Evolutionary conservation across 2,113 vertebrate species (phyloP), one percentile per base, ranked within the genome.

Genomic region (Anguilla rostrata): DNA sequence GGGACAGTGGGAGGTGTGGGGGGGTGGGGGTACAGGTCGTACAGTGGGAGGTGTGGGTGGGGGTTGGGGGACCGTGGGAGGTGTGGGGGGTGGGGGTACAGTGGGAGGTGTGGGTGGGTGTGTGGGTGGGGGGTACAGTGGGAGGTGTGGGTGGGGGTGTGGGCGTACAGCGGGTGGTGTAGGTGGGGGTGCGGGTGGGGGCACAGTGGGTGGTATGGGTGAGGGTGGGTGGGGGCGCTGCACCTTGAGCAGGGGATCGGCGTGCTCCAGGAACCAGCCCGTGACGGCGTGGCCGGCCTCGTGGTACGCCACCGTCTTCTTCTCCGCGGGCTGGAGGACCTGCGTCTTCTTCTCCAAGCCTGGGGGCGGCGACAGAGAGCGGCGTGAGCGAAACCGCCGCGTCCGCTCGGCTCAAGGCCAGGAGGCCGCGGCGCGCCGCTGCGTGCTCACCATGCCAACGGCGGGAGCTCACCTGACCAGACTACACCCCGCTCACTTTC

Each of bases 341-440:
- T 94, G 94, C 2, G 92, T 94, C 90, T 91, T 95, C 90, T 95
- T 95, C 90, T 96, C 94, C 2, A 96, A 89, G 41, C 95, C 94
- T 94, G 84, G 26, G 26, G 85, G 60, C 5, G 4, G 71, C n/a
- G 12, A 41, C 9, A 78, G 18, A 66, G 18, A 66, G 14, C 56
- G 22, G 6, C 41, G 43, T 7, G 39, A 86, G 34, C 34, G 57
- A 53, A 49, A 40, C 16, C 39, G 78, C 16, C 41, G 39, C 4
- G 84, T n/a, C 26, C 34, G 41, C 5, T 3, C 3, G 26, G 34
- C 2, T 34, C 71, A 75, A 22, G n/a, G 43, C 34, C 66, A 34
- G 2, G 16, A 49, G 15, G 39, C 39, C 1, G 12, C 66, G 29
- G 5, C 66, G 56, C 20, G 9, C 83, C 40, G 41, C 40, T 41